phyloP scores from a whole-genome alignment of 1,140 invertebrate genomes.

The Pseudomyrmex concolor region DNA sequence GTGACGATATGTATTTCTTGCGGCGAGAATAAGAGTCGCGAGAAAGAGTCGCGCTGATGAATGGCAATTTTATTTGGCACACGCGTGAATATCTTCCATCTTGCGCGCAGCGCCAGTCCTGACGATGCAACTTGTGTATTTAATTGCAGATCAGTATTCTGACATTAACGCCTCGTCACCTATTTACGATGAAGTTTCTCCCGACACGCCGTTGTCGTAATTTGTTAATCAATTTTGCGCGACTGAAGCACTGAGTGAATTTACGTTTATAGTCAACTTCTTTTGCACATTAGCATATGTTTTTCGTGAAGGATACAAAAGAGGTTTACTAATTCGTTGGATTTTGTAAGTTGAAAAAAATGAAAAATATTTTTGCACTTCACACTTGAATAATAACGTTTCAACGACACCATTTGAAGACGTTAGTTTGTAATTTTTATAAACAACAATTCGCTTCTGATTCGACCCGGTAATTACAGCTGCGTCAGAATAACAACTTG shows the following conservation, averaged over 20 bases:
- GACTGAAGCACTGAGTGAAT: background rate
- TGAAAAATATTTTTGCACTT: background rate
- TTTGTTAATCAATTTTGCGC: slow-evolving; percentile 14
- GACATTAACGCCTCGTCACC: background rate
- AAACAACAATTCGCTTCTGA: background rate
- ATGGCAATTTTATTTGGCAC: slow-evolving; percentile 37
- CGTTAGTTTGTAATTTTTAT: background rate
- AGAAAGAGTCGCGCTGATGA: slow-evolving; percentile 10
- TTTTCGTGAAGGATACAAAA: too few relatives aligned
- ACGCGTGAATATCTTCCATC: slow-evolving; percentile 29
- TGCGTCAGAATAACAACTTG: slow-evolving; percentile 11
- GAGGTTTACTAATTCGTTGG: too few relatives aligned
- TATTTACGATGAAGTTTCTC: slow-evolving; percentile 32
- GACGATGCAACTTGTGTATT: slow-evolving; percentile 39
- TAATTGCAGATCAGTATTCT: slow-evolving; percentile 11
- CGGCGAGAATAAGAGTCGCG: slow-evolving; percentile 3
- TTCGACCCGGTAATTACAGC: background rate
- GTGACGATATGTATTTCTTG: background rate
- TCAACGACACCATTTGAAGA: background rate
- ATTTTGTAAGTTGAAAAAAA: too few relatives aligned
- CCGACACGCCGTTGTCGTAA: background rate
- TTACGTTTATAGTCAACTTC: slow-evolving; percentile 11
- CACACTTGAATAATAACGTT: background rate
- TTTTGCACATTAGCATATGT: too few relatives aligned
- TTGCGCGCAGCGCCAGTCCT: slow-evolving; percentile 4